Evolutionary conservation across 2,888 invertebrate genomes (phyloP).

Genomic region (Ophion slaviceki): DNA sequence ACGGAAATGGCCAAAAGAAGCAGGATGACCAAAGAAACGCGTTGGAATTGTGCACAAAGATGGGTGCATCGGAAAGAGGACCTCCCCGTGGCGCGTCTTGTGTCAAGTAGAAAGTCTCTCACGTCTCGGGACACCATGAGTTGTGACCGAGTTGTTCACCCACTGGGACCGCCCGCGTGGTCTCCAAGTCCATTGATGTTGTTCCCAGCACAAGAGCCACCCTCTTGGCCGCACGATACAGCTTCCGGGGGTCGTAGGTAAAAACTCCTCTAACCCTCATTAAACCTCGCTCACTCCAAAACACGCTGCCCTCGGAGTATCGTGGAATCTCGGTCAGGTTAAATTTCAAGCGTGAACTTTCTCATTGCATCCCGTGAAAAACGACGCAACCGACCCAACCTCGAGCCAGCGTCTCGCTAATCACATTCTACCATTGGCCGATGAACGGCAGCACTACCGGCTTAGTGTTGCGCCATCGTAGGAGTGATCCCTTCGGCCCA

Average conservation of each 20-base stretch:
- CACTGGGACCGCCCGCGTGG: conserved; percentile 77
- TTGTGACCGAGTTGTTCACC: conserved; percentile 77
- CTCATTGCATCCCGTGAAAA: too few relatives aligned
- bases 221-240: conserved; percentile 53
- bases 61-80: conserved; percentile 52
- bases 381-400: too few relatives aligned
- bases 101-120: conserved; percentile 71
- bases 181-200: conserved; percentile 76
- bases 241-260: conserved; percentile 56
- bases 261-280: conserved; percentile 56
- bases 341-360: conserved; percentile 43
- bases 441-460: too few relatives aligned
- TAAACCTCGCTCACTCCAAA: conserved; percentile 64
- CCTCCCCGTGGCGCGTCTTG: conserved; percentile 53
- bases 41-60: conserved; percentile 58
- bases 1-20: conserved; percentile 50
- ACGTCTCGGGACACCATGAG: conserved; percentile 69
- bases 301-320: conserved; percentile 53
- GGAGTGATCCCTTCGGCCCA: too few relatives aligned
- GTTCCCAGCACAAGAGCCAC: conserved; percentile 71
- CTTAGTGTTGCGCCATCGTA: too few relatives aligned
- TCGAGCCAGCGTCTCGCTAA: too few relatives aligned
- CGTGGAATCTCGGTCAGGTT: conserved; percentile 40
- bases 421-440: too few relatives aligned
- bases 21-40: conserved; percentile 66